These are phyloP conservation scores for Crossocerus cetratus DNA, from an alignment of 2,888 invertebrate genomes.

Conservation along the genomic window DNA sequence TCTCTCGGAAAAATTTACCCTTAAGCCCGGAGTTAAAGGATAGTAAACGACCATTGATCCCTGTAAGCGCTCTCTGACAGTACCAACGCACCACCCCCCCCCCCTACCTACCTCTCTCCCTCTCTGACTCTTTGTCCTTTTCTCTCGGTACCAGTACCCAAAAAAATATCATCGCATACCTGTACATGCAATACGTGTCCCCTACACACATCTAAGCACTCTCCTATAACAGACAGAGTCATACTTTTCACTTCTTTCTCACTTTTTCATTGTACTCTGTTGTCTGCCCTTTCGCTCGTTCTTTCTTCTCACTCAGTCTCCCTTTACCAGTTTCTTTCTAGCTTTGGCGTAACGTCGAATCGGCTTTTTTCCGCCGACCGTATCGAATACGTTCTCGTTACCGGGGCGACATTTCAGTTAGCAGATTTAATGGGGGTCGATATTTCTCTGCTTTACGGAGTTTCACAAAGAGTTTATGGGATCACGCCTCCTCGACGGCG, in stretches of 20 bases:
- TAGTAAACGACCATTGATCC: conserved; percentile 71
- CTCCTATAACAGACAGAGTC: conserved; percentile 37
- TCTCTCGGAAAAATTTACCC: conserved; percentile 71
- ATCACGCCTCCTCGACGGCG: conserved; percentile 10
- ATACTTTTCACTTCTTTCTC: conserved; percentile 16
- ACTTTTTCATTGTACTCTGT: background rate
- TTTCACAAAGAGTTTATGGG: conserved; percentile 27
- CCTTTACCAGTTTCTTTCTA: conserved; percentile 5
- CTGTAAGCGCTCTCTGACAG: conserved; percentile 62
- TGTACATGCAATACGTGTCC: background rate
- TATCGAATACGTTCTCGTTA: conserved; percentile 65
- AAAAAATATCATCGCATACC: background rate
- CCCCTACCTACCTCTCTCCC: background rate
- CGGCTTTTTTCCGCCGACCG: background rate
- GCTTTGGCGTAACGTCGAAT: too few relatives aligned
- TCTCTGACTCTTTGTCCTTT: too few relatives aligned
- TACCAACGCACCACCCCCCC: background rate
- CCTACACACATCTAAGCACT: conserved; percentile 10
- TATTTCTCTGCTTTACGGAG: conserved; percentile 14
- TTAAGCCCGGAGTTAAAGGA: conserved; percentile 69
- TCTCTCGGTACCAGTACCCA: too few relatives aligned
- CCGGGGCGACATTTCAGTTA: conserved; percentile 70
- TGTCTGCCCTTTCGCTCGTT: background rate
- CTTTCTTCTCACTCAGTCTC: conserved; percentile 11
- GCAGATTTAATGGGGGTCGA: conserved; percentile 57